Percentiles rank a stretch among this genome's conserved stretches.
Evolutionary conservation across 2,888 invertebrate genomes (phyloP).

Genomic region (Drosophila colorata): DNA sequence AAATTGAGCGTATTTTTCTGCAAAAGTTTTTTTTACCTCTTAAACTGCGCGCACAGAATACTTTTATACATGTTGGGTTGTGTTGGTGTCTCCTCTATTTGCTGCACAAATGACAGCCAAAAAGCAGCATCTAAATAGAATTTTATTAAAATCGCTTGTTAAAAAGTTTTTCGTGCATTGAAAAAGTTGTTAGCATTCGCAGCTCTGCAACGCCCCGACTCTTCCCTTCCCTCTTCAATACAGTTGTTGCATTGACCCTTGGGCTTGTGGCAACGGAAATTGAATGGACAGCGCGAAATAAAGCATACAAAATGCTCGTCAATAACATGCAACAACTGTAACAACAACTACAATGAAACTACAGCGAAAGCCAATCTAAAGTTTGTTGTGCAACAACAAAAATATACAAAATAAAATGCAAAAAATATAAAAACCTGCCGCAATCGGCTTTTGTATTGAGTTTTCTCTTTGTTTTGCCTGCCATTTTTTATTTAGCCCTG

Average conservation of each 20-base stretch:
- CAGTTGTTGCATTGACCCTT: constrained; percentile 49
- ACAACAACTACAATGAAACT: constrained; percentile 27
- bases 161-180: constrained; percentile 59
- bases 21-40: constrained; percentile 38
- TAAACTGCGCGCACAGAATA: constrained; percentile 23
- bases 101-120: constrained; percentile 52
- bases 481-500: constrained; percentile 5
- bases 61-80: background rate
- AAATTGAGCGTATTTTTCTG: constrained; percentile 53
- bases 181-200: constrained; percentile 61
- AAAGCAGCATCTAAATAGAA: constrained; percentile 72
- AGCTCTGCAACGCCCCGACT: background rate
- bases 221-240: background rate
- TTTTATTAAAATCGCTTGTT: constrained; percentile 82
- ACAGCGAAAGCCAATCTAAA: constrained; percentile 72
- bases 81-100: constrained; percentile 7
- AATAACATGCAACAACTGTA: constrained; percentile 60
- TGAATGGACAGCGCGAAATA: constrained; percentile 72
- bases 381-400: constrained; percentile 37
- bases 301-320: constrained; percentile 72
- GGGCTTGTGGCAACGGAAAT: constrained; percentile 71
- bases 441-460: constrained; percentile 58
- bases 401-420: constrained; percentile 14
- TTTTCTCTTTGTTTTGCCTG: constrained; percentile 24
- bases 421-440: constrained; percentile 37